Percentiles rank a stretch among this genome's conserved stretches.
phyloP scores from a whole-genome alignment of 1,140 invertebrate genomes.

The Nephotettix cincticeps region DNA sequence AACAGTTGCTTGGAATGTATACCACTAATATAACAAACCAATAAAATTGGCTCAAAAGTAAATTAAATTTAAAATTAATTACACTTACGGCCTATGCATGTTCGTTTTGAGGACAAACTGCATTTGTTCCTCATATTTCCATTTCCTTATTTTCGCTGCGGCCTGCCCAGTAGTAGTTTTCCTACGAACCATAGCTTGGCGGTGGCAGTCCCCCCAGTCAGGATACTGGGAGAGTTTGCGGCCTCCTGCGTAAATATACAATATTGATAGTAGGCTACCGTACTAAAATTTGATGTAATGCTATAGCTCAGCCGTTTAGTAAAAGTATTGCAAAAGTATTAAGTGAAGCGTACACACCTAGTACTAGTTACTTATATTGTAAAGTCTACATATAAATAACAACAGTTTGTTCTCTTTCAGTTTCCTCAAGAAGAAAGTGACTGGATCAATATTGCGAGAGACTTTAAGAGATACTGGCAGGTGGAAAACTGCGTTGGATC shows the following conservation, averaged over 20 bases:
- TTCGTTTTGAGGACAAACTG: neutral
- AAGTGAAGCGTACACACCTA: constrained; percentile 42
- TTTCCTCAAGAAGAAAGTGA: too few relatives aligned
- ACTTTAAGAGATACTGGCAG: constrained; percentile 26
- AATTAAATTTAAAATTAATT: neutral
- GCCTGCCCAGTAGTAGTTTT: constrained; percentile 10
- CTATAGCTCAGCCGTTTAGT: neutral
- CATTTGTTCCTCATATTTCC: constrained; percentile 8
- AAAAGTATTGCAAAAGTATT: constrained; percentile 40
- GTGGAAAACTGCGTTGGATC: constrained; percentile 42
- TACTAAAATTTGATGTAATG: neutral
- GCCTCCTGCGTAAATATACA: too few relatives aligned
- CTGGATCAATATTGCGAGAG: constrained; percentile 19
- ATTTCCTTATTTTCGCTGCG: neutral
- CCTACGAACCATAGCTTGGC: constrained; percentile 12
- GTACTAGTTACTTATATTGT: constrained; percentile 37
- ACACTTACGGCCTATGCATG: neutral
- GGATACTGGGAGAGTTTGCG: too few relatives aligned
- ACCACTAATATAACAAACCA: too few relatives aligned
- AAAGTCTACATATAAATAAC: constrained; percentile 32
- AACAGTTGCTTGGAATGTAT: too few relatives aligned
- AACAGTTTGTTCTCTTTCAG: too few relatives aligned
- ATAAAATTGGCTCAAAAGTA: too few relatives aligned
- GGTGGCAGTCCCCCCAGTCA: neutral
- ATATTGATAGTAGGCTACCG: too few relatives aligned